Evolutionary conservation across 2,797 vertebrate genomes (phyloP).

Genomic region (Semotilus atromaculatus): DNA sequence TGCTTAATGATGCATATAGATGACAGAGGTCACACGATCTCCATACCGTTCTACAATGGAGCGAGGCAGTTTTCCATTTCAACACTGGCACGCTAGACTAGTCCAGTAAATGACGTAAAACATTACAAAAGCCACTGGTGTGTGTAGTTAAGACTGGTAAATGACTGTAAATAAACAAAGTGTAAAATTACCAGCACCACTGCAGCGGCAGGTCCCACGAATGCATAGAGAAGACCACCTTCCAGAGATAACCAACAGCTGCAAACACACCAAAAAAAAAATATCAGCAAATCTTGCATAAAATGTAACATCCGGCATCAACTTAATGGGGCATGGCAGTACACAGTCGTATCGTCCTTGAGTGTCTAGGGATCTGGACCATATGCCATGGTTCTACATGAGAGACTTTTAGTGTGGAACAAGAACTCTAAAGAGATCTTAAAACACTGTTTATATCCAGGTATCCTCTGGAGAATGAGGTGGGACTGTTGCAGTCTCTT

Average conservation of each 20-base stretch:
- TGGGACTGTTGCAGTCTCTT: slow-evolving; percentile 21
- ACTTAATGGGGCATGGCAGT: slow-evolving; percentile 68
- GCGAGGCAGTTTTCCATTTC: slow-evolving; percentile 13
- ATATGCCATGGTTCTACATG: slow-evolving; percentile 70
- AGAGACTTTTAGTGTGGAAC: slow-evolving; percentile 68
- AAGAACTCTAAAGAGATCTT: slow-evolving; percentile 74
- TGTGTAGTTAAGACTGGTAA: slow-evolving; percentile 29
- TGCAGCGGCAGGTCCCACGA: slow-evolving; percentile 97
- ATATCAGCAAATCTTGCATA: slow-evolving; percentile 76
- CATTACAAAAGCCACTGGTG: slow-evolving; percentile 7
- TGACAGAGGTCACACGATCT: slow-evolving; percentile 5
- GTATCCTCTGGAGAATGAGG: slow-evolving; percentile 69
- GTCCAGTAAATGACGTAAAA: background rate
- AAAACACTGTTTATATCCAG: slow-evolving; percentile 75
- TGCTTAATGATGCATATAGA: background rate
- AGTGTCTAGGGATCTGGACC: slow-evolving; percentile 66
- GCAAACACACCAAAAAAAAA: slow-evolving; percentile 71
- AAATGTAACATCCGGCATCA: slow-evolving; percentile 79
- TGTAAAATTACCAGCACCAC: slow-evolving; percentile 92
- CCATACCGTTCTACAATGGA: background rate
- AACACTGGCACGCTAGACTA: background rate
- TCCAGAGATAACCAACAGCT: slow-evolving; percentile 99
- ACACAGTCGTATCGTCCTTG: slow-evolving; percentile 64
- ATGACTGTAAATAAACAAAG: slow-evolving; percentile 49
- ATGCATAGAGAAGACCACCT: slow-evolving; percentile 97